Base-by-base conservation (phyloP, 2,888 invertebrate species). In the Eilema griseolum region DNA sequence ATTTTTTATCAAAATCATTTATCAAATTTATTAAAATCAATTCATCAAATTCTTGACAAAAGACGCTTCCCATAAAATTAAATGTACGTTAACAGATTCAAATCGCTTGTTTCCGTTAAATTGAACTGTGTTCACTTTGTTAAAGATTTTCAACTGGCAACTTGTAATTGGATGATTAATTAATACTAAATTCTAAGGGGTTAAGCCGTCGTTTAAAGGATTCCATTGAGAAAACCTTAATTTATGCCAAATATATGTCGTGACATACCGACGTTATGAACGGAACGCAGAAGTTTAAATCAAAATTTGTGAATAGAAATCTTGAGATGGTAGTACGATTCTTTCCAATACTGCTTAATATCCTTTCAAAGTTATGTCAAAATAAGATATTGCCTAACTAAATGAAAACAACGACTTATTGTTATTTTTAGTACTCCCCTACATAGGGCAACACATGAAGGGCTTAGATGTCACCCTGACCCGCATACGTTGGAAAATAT, bases 81-180 rank as follows among this genome's bases (percentile, higher is more conserved):
- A 70, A 70, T 56, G 61, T 61, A 61, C 56, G 52, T 56, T 46
- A 64, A 71, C 14, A 23, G 33, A 31, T 66, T 63, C 28, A 73
- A 76, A 73, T 74, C 72, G 73, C 74, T 78, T 73, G 65, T 77
- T 73, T 75, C 81, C 73, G 65, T 61, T 72, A 61, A 75, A 78
- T 78, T 70, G 73, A 72, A 73, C 76, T 64, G 70, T 67, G 60
- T 63, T 67, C 71, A 63, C 65, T 75, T 81, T 77, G 80, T 81
- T 79, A 78, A 80, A 77, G 78, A 83, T 79, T 81, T 81, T 81
- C 78, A 83, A 82, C 85, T 79, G 75, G 66, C 69, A 82, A 81
- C 78, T 85, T 81, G 79, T 86, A 85, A 87, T 85, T 85, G 83
- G 81, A 83, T 87, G 83, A 86, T 86, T 87, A 86, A 86, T 86